Base-by-base conservation (phyloP, 2,797 vertebrate genomes). In the Mus spretus region DNA sequence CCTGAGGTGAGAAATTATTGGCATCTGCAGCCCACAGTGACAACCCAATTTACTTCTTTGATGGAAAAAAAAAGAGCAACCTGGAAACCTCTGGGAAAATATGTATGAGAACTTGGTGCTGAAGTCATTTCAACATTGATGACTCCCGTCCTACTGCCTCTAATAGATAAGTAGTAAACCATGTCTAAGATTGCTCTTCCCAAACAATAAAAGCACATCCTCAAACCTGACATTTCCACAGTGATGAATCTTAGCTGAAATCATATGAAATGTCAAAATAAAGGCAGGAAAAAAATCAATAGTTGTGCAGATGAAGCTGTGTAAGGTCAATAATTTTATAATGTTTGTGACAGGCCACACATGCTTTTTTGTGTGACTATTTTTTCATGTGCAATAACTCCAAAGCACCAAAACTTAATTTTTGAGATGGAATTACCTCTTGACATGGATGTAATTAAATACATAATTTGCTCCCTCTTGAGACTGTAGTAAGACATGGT, bases 201-300 rank as follows among this genome's bases (percentile, higher is more conserved):
- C 81, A 98, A 98, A 98, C 96, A 98, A 98, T 97, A 97, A 98
- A 96, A 98, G 93, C 70, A 94, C 59, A 96, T 89, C 55, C 97
- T 98, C 97, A 98, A 98, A 98, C 93, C 10, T 98, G 98, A 98
- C 98, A 99, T 98, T 98, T 98, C 97, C 96, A 96, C 98, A 98
- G 96, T 97, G 98, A 98, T 97, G 98, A 98, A 98, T 98, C 98
- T 98, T 98, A 98, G 98, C 98, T 97, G 98, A 98, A 98, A 98
- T 98, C 97, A 98, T 96, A 96, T 96, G 96, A 98, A 98, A 98
- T 98, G 98, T 98, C 98, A 98, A 98, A 98, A 98, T 96, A 97
- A 98, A 98, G 97, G 93, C 95, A 97, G 94, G 94, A 95, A 93
- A 93, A 93, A 98, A 98, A 98, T 98, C 98, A 98, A 98, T 98